Base-by-base conservation (phyloP, 2,888 invertebrate species). In the Andrena praecox region DNA sequence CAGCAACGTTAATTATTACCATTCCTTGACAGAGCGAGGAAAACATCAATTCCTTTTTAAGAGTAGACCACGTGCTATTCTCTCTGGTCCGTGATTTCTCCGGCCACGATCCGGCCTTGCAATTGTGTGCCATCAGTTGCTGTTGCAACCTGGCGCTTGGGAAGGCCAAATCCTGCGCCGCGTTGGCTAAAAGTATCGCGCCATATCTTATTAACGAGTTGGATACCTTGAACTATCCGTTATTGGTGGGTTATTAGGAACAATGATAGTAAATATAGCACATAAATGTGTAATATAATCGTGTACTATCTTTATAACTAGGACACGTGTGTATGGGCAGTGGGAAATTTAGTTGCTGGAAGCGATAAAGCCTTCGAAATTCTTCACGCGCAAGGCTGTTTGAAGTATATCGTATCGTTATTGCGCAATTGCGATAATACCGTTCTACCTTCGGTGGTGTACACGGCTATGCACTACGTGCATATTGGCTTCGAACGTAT, bases 131-230 rank as follows among this genome's bases (percentile, higher is more conserved):
- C 0, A 94, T 95, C 0, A 95, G 94, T 27, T 95, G 95, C 85
- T 94, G 94, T 68, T 96, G 96, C 85, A 96, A 96, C 90, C 90
- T 96, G 69, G 94, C 95, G 0, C 91, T 96, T 0, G 95, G 95
- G 0, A 95, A 95, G 84, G 33, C 86, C 0, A 94, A 94, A 73
- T 93, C 94, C 0, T 95, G 95, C 70, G 68, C 87, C 0, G 82
- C 93, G 0, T 74, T 96, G 0, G 94, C 94, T 0, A 95, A 95
- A 89, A 93, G 94, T 1, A 93, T 94, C 0, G 95, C 95, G 0
- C 92, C 95, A 0, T 96, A 96, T 88, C 93, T 96, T 0, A 90
- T 95, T 2, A 88, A 92, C 0, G 91, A 93, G 60, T 82, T 94
- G 24, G 92, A 94, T 69, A 93, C 92, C 60, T 88, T 92, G 60